Evolutionary conservation across 2,888 invertebrate species (phyloP).

Genomic region (Neelides folsomi): DNA sequence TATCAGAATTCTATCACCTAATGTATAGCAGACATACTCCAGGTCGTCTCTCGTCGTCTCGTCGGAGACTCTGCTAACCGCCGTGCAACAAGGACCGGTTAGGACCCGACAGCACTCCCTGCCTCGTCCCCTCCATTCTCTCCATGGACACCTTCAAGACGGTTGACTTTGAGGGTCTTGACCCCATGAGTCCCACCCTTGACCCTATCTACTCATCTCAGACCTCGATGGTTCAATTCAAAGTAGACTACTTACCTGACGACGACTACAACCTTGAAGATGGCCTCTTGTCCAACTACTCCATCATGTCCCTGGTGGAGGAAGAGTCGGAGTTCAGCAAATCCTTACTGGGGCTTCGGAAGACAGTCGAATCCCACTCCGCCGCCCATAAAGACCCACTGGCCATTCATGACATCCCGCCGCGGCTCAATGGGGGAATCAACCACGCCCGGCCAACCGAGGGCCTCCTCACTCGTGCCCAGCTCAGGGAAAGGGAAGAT

Average conservation of each 20-base stretch:
- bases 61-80: too few species aligned
- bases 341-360: slow-evolving; percentile 9
- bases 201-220: slow-evolving; percentile 6
- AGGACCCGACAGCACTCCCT: too few species aligned
- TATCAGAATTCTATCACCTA: too few species aligned
- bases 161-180: slow-evolving; percentile 15
- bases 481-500: slow-evolving; percentile 12
- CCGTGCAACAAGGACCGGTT: too few species aligned
- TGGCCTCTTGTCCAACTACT: slow-evolving; percentile 3
- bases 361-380: neutral
- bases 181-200: slow-evolving; percentile 9
- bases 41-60: too few species aligned
- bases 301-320: slow-evolving; percentile 7
- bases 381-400: too few species aligned
- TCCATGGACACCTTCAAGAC: slow-evolving; percentile 9
- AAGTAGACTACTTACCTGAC: too few species aligned
- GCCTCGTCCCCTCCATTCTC: slow-evolving; percentile 2
- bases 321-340: slow-evolving; percentile 18
- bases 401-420: too few species aligned
- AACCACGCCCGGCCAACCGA: neutral
- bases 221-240: slow-evolving; percentile 2
- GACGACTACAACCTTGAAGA: too few species aligned
- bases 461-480: slow-evolving; percentile 12
- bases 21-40: too few species aligned
- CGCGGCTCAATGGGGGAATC: too few species aligned